Conservation (phyloP, 2,113 vertebrate genomes). For the Stomatorhinus ivindoensis region DNA sequence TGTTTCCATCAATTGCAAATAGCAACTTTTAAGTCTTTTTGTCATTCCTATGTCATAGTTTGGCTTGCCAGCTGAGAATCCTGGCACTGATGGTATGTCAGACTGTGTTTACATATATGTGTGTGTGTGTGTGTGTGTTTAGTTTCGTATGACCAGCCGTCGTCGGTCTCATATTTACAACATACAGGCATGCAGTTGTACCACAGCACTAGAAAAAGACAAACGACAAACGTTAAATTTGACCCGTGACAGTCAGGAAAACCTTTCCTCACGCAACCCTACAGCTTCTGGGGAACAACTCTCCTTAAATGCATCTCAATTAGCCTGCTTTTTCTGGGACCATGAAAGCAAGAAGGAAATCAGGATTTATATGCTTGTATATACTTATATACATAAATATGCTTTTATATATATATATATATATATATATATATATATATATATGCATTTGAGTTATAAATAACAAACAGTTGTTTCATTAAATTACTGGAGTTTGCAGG, state of each 20-base stretch:
- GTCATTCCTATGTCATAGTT: background rate
- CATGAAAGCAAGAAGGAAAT: background rate
- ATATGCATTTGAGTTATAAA: background rate
- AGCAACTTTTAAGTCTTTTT: background rate
- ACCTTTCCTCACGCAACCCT: background rate
- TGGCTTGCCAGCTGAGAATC: background rate
- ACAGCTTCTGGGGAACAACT: background rate
- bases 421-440: too few relatives aligned
- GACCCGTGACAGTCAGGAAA: background rate
- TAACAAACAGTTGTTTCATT: background rate
- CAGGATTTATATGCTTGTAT: background rate
- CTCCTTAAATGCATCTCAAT: background rate
- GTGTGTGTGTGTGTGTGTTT: background rate
- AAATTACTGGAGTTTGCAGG: background rate
- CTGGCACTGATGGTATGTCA: background rate
- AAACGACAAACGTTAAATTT: slow-evolving; percentile 3
- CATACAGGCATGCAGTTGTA: slow-evolving; percentile 31
- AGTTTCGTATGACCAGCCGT: background rate
- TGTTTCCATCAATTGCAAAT: background rate
- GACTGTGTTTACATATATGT: background rate
- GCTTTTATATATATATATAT: background rate
- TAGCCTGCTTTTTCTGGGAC: background rate
- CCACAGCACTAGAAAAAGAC: slow-evolving; percentile 28
- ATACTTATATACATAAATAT: background rate
- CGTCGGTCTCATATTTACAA: background rate